Evolutionary conservation across 2,888 invertebrate genomes (phyloP), one percentile per base, ranked within the genome.

Genomic region (Caenorhabditis japonica): DNA sequence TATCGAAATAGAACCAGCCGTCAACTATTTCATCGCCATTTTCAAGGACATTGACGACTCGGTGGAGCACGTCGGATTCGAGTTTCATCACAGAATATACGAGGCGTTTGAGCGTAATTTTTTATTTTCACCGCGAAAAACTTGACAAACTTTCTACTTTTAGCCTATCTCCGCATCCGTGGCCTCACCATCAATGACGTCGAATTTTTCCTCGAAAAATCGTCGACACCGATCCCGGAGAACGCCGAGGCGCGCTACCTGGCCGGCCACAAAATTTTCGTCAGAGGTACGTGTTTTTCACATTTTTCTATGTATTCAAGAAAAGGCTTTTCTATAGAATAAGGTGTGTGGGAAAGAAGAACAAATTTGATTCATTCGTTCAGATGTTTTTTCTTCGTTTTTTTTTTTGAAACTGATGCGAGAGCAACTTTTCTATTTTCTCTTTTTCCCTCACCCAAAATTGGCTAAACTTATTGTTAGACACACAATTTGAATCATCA

Each of bases 201-300:
- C 76, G 91, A 92, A 84, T 91, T 92, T 62, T 91, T 91, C 86
- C 89, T 92, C 72, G 92, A 92, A 80, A 91, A 91, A 33, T 90
- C 91, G 84, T 89, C 91, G 87, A 90, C 91, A 43, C 91, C 92
- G 70, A 88, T 92, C 76, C 90, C 91, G 25, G 88, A 91, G 80
- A 89, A 91, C 75, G 86, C 87, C 34, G 92, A 92, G 84, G 91
- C 92, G 15, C 91, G 91, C 47, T 90, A 90, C 84, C 90, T 92
- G 15, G 92, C 92, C 38, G 92, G 92, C 4, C 91, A 91, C 84
- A 91, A 91, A 82, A 90, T 92, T 64, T 89, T 91, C 84, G 91
- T 92, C 83, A 90, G 90, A 90, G 91, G 92, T 92, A 87, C 89
- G 89, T 58, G 33, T 64, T 55, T 52, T 52, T 43, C 13, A 30